Percentiles rank a stretch among this genome's conserved stretches.
Conservation (phyloP, 2,113 vertebrate species). For the Cromileptes altivelis region DNA sequence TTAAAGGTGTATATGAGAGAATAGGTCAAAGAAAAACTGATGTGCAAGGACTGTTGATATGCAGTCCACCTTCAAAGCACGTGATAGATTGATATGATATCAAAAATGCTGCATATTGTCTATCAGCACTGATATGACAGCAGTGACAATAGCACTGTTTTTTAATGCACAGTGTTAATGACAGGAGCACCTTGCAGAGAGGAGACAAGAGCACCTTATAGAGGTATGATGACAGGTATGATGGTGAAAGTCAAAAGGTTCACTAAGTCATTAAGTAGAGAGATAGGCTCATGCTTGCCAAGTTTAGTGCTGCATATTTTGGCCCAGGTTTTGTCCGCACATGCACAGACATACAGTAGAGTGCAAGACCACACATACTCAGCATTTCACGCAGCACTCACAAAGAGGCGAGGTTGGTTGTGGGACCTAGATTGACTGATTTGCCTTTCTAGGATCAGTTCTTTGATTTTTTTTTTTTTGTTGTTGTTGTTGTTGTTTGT, state of each 20-base stretch:
- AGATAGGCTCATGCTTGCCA: background rate
- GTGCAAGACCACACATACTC: background rate
- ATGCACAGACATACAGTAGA: background rate
- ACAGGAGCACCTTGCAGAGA: background rate
- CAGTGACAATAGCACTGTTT: background rate
- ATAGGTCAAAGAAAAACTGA: background rate
- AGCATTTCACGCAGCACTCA: background rate
- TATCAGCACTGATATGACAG: background rate
- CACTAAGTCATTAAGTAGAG: background rate
- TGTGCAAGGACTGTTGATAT: background rate
- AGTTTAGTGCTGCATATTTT: conserved; percentile 13
- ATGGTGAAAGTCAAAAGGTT: background rate
- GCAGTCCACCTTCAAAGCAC: background rate
- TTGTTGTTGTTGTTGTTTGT: no score
- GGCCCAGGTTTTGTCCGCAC: conserved; percentile 11
- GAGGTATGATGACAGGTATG: background rate
- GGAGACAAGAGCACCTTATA: background rate
- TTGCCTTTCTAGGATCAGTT: background rate
- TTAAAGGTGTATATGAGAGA: conserved; percentile 8
- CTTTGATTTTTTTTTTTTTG: background rate
- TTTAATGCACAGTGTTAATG: background rate
- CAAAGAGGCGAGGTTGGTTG: background rate
- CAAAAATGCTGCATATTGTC: background rate
- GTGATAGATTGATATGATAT: background rate
- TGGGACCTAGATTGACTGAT: background rate